Conservation (phyloP, 2,888 invertebrate genomes). For the Muscina levida region DNA sequence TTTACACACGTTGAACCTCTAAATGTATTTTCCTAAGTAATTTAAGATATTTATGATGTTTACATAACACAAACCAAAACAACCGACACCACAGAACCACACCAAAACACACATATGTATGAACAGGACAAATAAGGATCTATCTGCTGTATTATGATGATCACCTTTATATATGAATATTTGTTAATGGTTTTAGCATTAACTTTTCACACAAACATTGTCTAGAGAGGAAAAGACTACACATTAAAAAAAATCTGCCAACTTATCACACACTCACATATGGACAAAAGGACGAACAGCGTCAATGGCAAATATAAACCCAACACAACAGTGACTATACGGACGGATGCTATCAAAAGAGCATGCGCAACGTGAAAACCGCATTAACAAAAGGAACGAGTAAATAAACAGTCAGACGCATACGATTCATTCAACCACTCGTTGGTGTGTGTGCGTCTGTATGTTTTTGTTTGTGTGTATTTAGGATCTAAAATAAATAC, state of each 20-base stretch:
- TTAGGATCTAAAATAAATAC: conserved; percentile 72
- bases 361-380: conserved; percentile 70
- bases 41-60: conserved; percentile 66
- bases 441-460: background rate
- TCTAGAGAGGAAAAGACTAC: background rate
- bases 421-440: too few species aligned
- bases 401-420: conserved; percentile 35
- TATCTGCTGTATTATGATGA: conserved; percentile 16
- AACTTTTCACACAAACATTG: conserved; percentile 70
- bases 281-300: conserved; percentile 12
- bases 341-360: conserved; percentile 60
- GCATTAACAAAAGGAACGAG: conserved; percentile 53
- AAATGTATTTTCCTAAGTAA: conserved; percentile 63
- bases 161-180: conserved; percentile 27
- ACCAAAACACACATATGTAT: background rate
- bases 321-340: too few species aligned
- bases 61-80: conserved; percentile 54
- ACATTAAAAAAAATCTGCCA: conserved; percentile 24
- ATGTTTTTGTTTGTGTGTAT: conserved; percentile 49
- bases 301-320: conserved; percentile 16
- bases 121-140: conserved; percentile 23
- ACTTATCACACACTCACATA: conserved; percentile 34
- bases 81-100: conserved; percentile 12
- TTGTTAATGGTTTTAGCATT: conserved; percentile 72
- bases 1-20: conserved; percentile 50